Base-by-base conservation (phyloP, 2,113 vertebrate genomes). In the Pollachius pollachius region DNA sequence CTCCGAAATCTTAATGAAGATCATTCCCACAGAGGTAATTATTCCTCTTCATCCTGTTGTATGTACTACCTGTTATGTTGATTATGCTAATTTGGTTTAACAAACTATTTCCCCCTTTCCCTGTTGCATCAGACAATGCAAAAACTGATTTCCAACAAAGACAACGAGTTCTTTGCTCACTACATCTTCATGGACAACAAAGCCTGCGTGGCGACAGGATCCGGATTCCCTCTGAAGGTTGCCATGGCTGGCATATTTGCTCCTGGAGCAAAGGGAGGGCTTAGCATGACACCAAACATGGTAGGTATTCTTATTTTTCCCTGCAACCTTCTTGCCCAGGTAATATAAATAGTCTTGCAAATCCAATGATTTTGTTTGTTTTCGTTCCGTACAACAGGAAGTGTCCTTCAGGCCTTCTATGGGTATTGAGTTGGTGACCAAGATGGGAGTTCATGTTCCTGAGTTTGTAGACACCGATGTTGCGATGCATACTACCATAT, bases 171-270 rank as follows among this genome's bases (percentile, higher is more conserved):
- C 2, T 96, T 96, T 76, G 84, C 92, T 71, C 95, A 98, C 81
- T 98, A 97, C 87, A 91, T 98, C 70, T 98, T 98, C 86, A 94
- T 96, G 95, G 96, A 98, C 86, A 96, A 94, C 63, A 92, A 93
- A 75, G 94, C 97, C 79, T 89, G 92, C 59, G 82, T 97, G 67
- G 92, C 96, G 78, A 96, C 95, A 0, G 92, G 94, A 64, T 87
- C 91, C 68, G 96, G 96, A 15, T 74, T 97, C 18, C 96, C 94
- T 17, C 81, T 98, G 68, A 94, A 93, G 34, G 91, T 98, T 71
- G 91, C 92, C 17, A 78, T 94, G n/a, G 93, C 94, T 62, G 96
- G 95, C 67, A 85, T 94, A 65, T 80, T 91, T 18, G 82, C 93
- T 64, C 93, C 95, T 4, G 95, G 95, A 18, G 83, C 91, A 71